Evolutionary conservation across 2,888 invertebrate genomes (phyloP), one percentile per base, ranked within the genome.

Genomic region (Zaprionus bogoriensis): DNA sequence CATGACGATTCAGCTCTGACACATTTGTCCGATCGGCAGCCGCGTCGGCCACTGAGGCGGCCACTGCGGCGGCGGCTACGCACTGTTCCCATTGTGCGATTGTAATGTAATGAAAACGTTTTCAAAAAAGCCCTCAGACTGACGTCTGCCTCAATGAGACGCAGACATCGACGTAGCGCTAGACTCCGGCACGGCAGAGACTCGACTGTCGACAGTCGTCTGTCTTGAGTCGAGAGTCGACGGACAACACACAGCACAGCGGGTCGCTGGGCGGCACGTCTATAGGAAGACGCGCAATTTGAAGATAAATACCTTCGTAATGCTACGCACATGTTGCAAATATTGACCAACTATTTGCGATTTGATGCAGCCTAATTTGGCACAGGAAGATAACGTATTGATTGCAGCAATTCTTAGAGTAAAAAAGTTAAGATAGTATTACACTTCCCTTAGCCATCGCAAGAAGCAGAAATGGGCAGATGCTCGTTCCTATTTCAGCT

Each of bases 1-100:
- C 89, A 90, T 89, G 87, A 87, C 85, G 80, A 88, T 87, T 89
- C 88, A 83, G 82, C 87, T 86, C 82, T 83, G 88, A 87, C 82
- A 90, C 89, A 88, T 89, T 89, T 84, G 82, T 82, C 82, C 89
- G 89, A 88, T 88, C 89, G 81, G 81, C 88, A 85, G 86, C 77
- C 64, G 65, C 58, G 57, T 52, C 67, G 46, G 62, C 63, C 75
- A 73, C 85, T 72, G 62, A 64, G 39, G 63, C 82, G 44, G 55
- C 77, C 75, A 73, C 85, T 72, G 62, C 66, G 39, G 63, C 82
- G 44, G 55, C 77, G 47, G 53, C 72, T 47, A 79, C 78, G 77
- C 74, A 83, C 74, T 62, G 74, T 79, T 85, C 42, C 51, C 51
- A 51, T 51, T 38, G 74, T 36, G 17, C 32, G 32, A 36, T 36